Base-by-base conservation (phyloP, 2,888 invertebrate genomes). In the Eupsilia transversa region DNA sequence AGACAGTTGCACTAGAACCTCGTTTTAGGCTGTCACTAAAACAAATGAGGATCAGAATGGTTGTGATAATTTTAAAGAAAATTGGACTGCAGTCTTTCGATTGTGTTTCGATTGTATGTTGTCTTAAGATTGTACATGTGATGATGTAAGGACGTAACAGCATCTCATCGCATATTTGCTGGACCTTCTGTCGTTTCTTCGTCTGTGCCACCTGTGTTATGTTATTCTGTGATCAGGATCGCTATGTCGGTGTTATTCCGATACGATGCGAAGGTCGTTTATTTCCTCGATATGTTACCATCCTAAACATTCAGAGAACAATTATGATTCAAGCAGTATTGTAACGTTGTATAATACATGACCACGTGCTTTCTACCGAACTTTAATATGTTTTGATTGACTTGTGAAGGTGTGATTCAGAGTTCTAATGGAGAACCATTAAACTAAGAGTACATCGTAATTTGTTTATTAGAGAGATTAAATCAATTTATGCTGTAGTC, bases 211-310 rank as follows among this genome's bases (percentile, higher is more conserved):
- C 30, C 23, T 43, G 43, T 43, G 33, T 57, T 27, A 17, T 56
- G 46, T 54, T 63, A 30, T 68, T 52, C 49, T 17, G 41, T 65
- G 41, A 12, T 46, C 60, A 65, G 35, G 43, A 78, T 35, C 46
- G 68, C 27, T 43, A 49, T 64, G 27, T 64, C 54, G 65, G n/a
- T 72, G 82, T 57, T 81, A 72, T 70, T 77, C 49, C 49, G 72
- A 30, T 63, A 59, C 57, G 49, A 57, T 70, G 27, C 43, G 82
- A 86, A 85, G 85, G 85, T 73, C 86, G 67, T n/a, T 43, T 64
- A 61, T 72, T 73, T 79, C 38, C 60, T 61, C 59, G 43, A 64
- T 38, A 17, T 57, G 67, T 70, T 67, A 35, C 59, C 30, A 38
- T 67, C 41, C 6, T n/a, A 35, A 64, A 64, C 56, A 73, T 46